Percentiles rank a stretch among this genome's conserved stretches.
These are phyloP conservation scores for Drosophila tanythrix DNA, from an alignment of 2,888 invertebrate species.

Conservation along the genomic window DNA sequence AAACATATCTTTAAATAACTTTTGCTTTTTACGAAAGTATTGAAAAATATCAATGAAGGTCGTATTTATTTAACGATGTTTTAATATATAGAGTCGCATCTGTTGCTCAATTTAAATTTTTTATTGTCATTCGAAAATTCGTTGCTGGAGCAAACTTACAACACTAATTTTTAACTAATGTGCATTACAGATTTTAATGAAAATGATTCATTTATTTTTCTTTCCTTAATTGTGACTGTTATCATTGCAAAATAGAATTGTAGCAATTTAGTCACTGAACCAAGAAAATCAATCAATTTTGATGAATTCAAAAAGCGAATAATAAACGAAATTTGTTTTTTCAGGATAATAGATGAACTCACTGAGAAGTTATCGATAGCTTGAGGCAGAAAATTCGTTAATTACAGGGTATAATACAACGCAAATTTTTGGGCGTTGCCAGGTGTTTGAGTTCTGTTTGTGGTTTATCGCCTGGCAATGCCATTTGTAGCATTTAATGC, in stretches of 20 bases:
- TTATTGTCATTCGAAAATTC: not conserved
- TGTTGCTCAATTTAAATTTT: not conserved
- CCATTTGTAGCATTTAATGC: slow-evolving; percentile 64
- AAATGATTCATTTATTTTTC: not conserved
- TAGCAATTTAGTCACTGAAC: not conserved
- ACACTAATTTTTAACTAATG: not conserved
- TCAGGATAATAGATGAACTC: not conserved
- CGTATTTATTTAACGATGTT: not conserved
- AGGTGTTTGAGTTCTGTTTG: slow-evolving; percentile 9
- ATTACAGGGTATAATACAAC: slow-evolving; percentile 17
- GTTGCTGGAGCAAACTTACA: not conserved
- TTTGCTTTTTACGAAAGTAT: not conserved
- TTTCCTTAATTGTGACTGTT: not conserved
- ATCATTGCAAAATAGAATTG: not conserved
- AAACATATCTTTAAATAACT: slow-evolving; percentile 29
- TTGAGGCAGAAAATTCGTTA: not conserved
- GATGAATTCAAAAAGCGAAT: no score
- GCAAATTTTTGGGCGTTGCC: not conserved
- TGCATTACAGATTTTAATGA: not conserved
- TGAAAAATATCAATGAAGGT: not conserved
- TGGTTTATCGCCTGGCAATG: slow-evolving; percentile 44
- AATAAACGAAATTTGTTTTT: not conserved
- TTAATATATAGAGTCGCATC: not conserved
- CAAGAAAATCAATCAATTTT: not conserved
- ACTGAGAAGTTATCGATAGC: not conserved